Percentiles rank a stretch among this genome's conserved stretches.
Evolutionary conservation across 2,113 vertebrate genomes (phyloP).

Genomic region (Anarrhichthys ocellatus): DNA sequence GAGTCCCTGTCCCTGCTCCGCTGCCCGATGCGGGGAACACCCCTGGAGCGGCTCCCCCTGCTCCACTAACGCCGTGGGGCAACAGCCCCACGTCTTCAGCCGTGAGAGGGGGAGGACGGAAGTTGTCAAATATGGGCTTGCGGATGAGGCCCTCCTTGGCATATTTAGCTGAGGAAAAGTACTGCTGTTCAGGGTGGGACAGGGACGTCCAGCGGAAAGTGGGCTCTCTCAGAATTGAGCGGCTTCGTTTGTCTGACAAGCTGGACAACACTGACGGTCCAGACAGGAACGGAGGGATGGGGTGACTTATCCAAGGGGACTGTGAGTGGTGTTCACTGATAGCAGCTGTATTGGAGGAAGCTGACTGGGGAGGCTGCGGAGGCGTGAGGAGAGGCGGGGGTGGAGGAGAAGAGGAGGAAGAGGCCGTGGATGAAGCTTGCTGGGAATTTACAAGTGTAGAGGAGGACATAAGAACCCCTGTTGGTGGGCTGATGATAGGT

Average conservation of each 20-base stretch:
- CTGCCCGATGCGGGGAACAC: constrained; percentile 81
- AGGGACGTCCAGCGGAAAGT: constrained; percentile 97
- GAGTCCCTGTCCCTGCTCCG: constrained; percentile 81
- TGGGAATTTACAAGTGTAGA: constrained; percentile 82
- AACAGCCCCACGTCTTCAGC: constrained; percentile 93
- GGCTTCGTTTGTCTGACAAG: constrained; percentile 91
- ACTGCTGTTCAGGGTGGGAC: constrained; percentile 91
- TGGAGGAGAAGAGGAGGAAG: constrained; percentile 92
- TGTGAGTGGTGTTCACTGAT: constrained; percentile 87
- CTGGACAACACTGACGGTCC: constrained; percentile 84
- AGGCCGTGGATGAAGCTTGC: constrained; percentile 88
- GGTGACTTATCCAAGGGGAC: constrained; percentile 94
- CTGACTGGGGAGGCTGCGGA: constrained; percentile 83
- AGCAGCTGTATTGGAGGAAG: constrained; percentile 82
- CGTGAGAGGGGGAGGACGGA: constrained; percentile 95
- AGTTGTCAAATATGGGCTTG: constrained; percentile 98
- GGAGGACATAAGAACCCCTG: constrained; percentile 86
- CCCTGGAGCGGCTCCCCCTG: constrained; percentile 75
- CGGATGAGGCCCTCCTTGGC: constrained; percentile 99
- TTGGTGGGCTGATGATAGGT: constrained; percentile 84
- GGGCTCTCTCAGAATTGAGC: constrained; percentile 93
- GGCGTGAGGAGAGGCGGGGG: constrained; percentile 91
- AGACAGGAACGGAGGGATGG: constrained; percentile 90
- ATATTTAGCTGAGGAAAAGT: constrained; percentile 98
- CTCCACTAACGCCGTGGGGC: constrained; percentile 79